A percentile compares a stretch with the other conserved stretches of the same genome.
phyloP scores from a whole-genome alignment of 1,140 invertebrate genomes.

The Aphelinus certus region DNA sequence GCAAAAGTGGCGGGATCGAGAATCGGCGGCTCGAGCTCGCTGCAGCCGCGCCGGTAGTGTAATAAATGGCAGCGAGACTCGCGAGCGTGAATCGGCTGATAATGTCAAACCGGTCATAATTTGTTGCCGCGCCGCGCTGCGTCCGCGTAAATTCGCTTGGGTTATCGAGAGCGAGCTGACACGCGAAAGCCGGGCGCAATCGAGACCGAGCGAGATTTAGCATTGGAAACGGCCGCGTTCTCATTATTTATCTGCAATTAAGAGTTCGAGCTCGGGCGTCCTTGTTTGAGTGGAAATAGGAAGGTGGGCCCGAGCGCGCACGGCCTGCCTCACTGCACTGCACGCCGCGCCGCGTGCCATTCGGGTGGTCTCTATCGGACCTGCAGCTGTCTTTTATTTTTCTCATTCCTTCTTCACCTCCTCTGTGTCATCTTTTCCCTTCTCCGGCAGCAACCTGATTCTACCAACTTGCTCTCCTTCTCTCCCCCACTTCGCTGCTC shows the following conservation, averaged over 20 bases:
- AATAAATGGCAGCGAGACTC: too few species aligned
- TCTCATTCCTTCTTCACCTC: slow-evolving; percentile 25
- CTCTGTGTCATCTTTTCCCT: slow-evolving; percentile 15
- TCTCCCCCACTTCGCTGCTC: slow-evolving; percentile 15
- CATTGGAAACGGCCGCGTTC: slow-evolving; percentile 44
- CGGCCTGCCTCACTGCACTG: slow-evolving; percentile 19
- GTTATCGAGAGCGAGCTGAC: background rate
- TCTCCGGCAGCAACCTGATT: slow-evolving; percentile 11
- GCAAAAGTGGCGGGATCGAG: too few species aligned
- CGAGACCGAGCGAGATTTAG: slow-evolving; percentile 42
- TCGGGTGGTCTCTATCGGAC: slow-evolving; percentile 50
- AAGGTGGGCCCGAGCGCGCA: background rate
- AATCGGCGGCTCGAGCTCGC: too few species aligned
- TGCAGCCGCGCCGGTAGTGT: too few species aligned
- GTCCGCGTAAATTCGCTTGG: slow-evolving; percentile 6
- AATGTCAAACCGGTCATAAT: slow-evolving; percentile 7
- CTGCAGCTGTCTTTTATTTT: slow-evolving; percentile 22
- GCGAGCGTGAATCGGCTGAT: too few species aligned
- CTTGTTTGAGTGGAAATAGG: too few species aligned
- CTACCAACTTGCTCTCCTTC: slow-evolving; percentile 12
- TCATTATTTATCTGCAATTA: slow-evolving; percentile 51
- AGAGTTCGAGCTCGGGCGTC: slow-evolving; percentile 34
- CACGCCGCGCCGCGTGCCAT: slow-evolving; percentile 26
- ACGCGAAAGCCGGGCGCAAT: background rate
- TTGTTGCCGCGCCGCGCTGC: background rate